phyloP scores from a whole-genome alignment of 1,140 invertebrate genomes.

The Colletes latitarsis region DNA sequence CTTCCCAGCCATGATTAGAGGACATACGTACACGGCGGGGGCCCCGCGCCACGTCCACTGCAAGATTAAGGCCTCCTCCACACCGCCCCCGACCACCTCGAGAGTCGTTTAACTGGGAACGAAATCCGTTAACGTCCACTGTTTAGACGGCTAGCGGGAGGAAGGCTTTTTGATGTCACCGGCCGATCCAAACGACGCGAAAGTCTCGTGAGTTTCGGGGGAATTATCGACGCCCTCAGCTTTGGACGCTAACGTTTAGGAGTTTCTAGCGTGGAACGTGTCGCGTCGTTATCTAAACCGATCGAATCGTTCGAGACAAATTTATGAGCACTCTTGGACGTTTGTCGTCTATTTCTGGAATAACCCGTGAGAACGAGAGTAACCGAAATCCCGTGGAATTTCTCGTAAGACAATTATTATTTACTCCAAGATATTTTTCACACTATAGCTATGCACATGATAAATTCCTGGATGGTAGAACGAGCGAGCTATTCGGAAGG shows the following conservation, averaged over 20 bases:
- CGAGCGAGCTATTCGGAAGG: too few species aligned
- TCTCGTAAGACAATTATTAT: too few species aligned
- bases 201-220: background rate
- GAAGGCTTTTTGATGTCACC: background rate
- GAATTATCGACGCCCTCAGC: background rate
- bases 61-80: constrained; percentile 62
- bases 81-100: constrained; percentile 19
- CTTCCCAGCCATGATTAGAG: constrained; percentile 73
- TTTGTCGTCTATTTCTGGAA: background rate
- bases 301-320: background rate
- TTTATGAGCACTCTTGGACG: background rate
- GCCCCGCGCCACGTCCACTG: constrained; percentile 47
- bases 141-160: background rate
- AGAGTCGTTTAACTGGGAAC: constrained; percentile 30
- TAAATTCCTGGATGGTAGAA: too few species aligned
- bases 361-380: background rate
- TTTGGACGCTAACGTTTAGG: background rate
- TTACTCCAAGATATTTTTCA: too few species aligned
- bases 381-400: background rate
- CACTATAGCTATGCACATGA: too few species aligned
- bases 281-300: constrained; percentile 4
- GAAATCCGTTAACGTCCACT: constrained; percentile 4
- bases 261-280: background rate
- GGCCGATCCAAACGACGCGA: background rate
- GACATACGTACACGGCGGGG: constrained; percentile 65